Conservation (phyloP, 2,797 vertebrate species). For the Melanotaenia parkinsoni region DNA sequence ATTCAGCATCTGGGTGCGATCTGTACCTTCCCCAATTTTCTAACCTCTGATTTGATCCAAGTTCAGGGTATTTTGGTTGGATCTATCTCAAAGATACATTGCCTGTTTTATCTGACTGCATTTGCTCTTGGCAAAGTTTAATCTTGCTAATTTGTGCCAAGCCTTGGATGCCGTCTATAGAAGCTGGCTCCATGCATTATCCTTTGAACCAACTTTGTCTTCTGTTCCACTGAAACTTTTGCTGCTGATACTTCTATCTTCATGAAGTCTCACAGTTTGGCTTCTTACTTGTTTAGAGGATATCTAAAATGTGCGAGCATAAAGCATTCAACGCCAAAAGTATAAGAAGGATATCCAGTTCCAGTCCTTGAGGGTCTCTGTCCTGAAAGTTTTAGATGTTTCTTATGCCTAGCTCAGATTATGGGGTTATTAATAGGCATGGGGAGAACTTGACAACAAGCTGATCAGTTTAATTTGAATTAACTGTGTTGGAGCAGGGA, state of each 20-base stretch:
- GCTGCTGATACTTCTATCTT: neutral
- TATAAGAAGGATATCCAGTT: neutral
- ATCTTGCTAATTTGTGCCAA: neutral
- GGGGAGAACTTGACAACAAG: too few species aligned
- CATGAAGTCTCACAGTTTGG: neutral
- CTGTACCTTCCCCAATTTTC: neutral
- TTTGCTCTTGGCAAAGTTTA: neutral
- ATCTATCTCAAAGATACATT: neutral
- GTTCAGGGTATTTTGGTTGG: neutral
- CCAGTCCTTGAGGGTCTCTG: too few species aligned
- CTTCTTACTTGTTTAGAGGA: neutral
- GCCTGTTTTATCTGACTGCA: neutral
- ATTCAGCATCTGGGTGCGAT: neutral
- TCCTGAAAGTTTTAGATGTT: too few species aligned
- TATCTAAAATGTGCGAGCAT: neutral
- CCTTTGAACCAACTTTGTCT: neutral
- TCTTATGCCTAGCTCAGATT: too few species aligned
- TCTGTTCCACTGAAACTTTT: neutral
- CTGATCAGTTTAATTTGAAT: too few species aligned
- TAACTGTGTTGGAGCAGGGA: too few species aligned
- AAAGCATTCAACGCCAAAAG: neutral
- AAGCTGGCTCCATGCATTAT: neutral
- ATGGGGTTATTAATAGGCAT: too few species aligned
- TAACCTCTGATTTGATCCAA: neutral
- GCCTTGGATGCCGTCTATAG: neutral